phyloP scores from a whole-genome alignment of 2,888 invertebrate species.

The Crocallis elinguaria region DNA sequence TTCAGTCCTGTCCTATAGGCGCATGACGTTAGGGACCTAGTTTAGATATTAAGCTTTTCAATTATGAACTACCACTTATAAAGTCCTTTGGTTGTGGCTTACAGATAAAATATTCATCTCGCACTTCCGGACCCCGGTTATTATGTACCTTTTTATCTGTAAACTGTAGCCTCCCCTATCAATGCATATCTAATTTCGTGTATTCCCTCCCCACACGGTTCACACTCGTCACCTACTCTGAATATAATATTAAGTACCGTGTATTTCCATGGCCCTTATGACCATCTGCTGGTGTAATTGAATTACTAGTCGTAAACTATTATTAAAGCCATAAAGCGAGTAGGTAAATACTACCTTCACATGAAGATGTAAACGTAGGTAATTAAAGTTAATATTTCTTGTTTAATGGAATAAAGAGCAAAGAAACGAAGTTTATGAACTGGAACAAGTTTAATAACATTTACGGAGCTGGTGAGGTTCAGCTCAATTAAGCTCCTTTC shows the following conservation, averaged over 20 bases:
- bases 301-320: conserved; percentile 24
- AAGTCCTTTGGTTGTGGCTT: conserved; percentile 21
- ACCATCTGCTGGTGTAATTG: conserved; percentile 35
- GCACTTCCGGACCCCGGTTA: conserved; percentile 32
- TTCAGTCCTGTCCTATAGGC: too few species aligned
- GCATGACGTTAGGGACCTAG: too few species aligned
- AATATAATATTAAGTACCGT: conserved; percentile 5
- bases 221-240: conserved; percentile 26
- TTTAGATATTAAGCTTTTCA: too few species aligned
- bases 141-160: conserved; percentile 18
- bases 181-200: conserved; percentile 31
- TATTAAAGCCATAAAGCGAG: conserved; percentile 22
- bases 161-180: conserved; percentile 30
- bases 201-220: conserved; percentile 13
- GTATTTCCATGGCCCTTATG: conserved; percentile 11
- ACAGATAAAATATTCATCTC: conserved; percentile 21
- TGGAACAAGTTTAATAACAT: not conserved
- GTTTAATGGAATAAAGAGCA: not conserved
- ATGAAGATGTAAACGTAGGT: not conserved
- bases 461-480: not conserved
- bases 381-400: not conserved
- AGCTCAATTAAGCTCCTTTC: conserved; percentile 4
- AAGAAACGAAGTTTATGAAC: not conserved
- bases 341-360: conserved; percentile 15
- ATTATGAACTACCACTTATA: too few species aligned